A percentile compares a stretch with the other conserved stretches of the same genome.
Conservation (phyloP, 2,888 invertebrate genomes). For the Epinotia demarniana region DNA sequence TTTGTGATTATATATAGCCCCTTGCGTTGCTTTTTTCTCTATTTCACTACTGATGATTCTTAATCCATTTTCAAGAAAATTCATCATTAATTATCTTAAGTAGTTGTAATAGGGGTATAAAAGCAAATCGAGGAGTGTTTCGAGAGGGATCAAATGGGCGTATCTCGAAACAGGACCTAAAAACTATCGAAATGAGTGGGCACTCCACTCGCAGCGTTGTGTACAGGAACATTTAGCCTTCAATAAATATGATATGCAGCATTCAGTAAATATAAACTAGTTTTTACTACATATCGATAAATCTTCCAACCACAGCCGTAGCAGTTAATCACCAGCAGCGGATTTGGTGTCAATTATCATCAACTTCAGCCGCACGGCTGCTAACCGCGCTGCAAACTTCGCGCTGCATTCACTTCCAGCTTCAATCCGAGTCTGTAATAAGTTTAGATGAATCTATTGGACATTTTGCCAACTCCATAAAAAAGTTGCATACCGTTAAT, state of each 20-base stretch:
- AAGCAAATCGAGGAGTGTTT: not conserved
- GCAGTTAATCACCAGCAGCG: constrained; percentile 40
- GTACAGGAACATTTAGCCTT: too few species aligned
- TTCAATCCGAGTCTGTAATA: constrained; percentile 4
- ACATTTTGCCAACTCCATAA: not conserved
- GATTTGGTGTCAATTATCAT: constrained; percentile 40
- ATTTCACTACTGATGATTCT: too few species aligned
- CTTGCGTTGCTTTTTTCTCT: too few species aligned
- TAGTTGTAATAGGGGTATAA: too few species aligned
- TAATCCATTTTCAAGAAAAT: too few species aligned
- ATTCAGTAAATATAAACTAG: not conserved
- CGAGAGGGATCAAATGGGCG: not conserved
- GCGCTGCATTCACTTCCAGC: constrained; percentile 20
- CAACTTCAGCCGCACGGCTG: constrained; percentile 20
- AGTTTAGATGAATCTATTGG: constrained; percentile 6
- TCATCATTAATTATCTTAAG: too few species aligned
- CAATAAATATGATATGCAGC: not conserved
- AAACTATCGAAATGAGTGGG: not conserved
- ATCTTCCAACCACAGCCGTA: constrained; percentile 6
- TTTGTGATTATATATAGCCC: too few species aligned
- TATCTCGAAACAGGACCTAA: not conserved
- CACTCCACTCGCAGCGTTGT: not conserved
- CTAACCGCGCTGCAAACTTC: constrained; percentile 28
- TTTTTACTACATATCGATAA: constrained; percentile 18
- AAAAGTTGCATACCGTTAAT: too few species aligned